Conservation (phyloP, 2,113 vertebrate genomes). For the Sebastes schlegelii region DNA sequence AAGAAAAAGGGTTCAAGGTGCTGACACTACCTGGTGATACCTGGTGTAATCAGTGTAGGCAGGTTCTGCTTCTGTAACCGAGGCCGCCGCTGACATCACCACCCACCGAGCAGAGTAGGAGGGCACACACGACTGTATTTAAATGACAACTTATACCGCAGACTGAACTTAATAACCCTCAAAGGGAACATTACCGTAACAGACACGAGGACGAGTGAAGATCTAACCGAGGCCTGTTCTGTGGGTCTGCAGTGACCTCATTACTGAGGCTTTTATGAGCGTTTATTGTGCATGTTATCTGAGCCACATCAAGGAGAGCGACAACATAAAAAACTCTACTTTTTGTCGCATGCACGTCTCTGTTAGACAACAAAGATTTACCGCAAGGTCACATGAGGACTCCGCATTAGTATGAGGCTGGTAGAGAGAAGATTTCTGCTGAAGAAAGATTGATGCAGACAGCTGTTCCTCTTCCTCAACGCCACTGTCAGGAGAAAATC, state of each 20-base stretch:
- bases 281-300: constrained; percentile 15
- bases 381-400: constrained; percentile 42
- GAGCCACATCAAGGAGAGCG: not conserved
- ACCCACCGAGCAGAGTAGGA: constrained; percentile 38
- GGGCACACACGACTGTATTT: constrained; percentile 39
- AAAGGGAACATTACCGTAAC: constrained; percentile 46
- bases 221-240: not conserved
- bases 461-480: not conserved
- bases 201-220: not conserved
- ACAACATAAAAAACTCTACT: not conserved
- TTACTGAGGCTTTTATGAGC: constrained; percentile 48
- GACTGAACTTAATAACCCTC: constrained; percentile 65
- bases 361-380: constrained; percentile 16
- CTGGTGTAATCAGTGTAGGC: constrained; percentile 21
- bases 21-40: not conserved
- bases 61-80: constrained; percentile 14
- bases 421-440: not conserved
- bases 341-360: not conserved
- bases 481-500: not conserved
- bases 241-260: constrained; percentile 64
- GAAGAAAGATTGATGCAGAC: not conserved
- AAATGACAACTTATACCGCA: constrained; percentile 55
- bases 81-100: constrained; percentile 35
- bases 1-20: not conserved
- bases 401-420: constrained; percentile 6